Evolutionary conservation across 2,888 invertebrate genomes (phyloP).

Genomic region (Eupithecia exiguata): DNA sequence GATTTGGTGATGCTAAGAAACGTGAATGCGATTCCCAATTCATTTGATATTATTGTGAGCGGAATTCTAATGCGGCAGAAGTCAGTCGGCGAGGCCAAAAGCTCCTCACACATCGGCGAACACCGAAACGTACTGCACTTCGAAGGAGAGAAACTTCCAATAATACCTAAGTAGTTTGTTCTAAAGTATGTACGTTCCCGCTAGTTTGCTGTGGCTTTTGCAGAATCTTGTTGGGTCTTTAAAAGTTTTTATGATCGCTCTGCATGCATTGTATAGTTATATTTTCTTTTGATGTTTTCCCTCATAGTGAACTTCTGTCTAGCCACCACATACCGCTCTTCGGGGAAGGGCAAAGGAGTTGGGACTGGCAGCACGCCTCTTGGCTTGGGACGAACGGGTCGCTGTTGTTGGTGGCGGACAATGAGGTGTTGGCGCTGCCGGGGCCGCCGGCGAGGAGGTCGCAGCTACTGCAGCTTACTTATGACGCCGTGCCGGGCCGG

Average conservation of each 20-base stretch:
- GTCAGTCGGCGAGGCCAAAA: slow-evolving; percentile 38
- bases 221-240: slow-evolving; percentile 30
- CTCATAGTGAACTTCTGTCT: slow-evolving; percentile 47
- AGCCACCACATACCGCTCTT: slow-evolving; percentile 94
- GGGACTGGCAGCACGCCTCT: slow-evolving; percentile 91
- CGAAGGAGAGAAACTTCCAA: slow-evolving; percentile 43
- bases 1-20: slow-evolving; percentile 45
- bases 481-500: slow-evolving; percentile 89
- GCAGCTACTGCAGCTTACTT: slow-evolving; percentile 87
- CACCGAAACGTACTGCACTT: slow-evolving; percentile 54
- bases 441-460: slow-evolving; percentile 87
- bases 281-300: slow-evolving; percentile 30
- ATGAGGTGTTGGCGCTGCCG: slow-evolving; percentile 93
- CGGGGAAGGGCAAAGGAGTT: slow-evolving; percentile 87
- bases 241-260: slow-evolving; percentile 21
- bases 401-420: slow-evolving; percentile 91
- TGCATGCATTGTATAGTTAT: slow-evolving; percentile 33
- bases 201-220: slow-evolving; percentile 40
- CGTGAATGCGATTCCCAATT: slow-evolving; percentile 59
- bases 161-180: slow-evolving; percentile 40
- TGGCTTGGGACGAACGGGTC: slow-evolving; percentile 92
- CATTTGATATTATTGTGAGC: slow-evolving; percentile 65
- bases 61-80: slow-evolving; percentile 63
- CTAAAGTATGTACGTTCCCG: slow-evolving; percentile 39
- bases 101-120: slow-evolving; percentile 51